These are phyloP conservation scores for Ataeniobius toweri DNA, from an alignment of 2,797 vertebrate genomes.

Conservation along the genomic window DNA sequence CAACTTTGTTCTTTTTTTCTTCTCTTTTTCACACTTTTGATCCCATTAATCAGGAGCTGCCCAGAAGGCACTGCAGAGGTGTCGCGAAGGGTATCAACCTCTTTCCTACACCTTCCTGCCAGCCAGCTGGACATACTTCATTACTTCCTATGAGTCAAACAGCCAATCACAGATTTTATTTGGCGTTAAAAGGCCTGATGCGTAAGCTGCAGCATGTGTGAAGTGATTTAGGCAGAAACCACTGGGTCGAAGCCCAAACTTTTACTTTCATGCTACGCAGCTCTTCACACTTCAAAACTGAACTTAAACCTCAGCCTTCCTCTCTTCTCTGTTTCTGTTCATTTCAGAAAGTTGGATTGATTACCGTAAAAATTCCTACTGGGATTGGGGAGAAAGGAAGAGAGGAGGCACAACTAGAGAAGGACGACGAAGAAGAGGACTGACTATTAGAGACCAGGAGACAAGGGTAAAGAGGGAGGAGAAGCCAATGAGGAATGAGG, in stretches of 20 bases:
- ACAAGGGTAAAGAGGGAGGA: conserved; percentile 29
- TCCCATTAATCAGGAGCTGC: conserved; percentile 11
- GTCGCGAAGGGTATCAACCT: conserved; percentile 28
- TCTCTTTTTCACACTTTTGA: conserved; percentile 20
- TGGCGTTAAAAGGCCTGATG: conserved; percentile 17
- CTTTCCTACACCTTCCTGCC: conserved; percentile 28
- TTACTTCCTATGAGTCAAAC: conserved; percentile 37
- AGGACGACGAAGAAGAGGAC: not conserved
- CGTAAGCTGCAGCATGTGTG: conserved; percentile 8
- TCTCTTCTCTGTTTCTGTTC: not conserved
- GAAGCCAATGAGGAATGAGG: not conserved
- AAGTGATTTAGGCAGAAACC: conserved; percentile 18
- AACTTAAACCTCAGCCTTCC: not conserved
- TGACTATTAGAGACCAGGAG: not conserved
- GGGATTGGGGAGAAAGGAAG: not conserved
- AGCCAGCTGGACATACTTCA: conserved; percentile 43
- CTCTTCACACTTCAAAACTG: conserved; percentile 7
- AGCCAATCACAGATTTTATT: conserved; percentile 35
- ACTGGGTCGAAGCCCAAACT: conserved; percentile 29
- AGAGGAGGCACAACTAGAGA: not conserved
- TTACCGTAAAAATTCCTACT: not conserved
- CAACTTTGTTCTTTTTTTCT: not conserved
- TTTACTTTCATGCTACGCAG: conserved; percentile 13
- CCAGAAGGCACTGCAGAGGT: conserved; percentile 37
- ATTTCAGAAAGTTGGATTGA: conserved; percentile 24